Evolutionary conservation across 2,888 invertebrate genomes (phyloP).

Genomic region (Meta bourneti): DNA sequence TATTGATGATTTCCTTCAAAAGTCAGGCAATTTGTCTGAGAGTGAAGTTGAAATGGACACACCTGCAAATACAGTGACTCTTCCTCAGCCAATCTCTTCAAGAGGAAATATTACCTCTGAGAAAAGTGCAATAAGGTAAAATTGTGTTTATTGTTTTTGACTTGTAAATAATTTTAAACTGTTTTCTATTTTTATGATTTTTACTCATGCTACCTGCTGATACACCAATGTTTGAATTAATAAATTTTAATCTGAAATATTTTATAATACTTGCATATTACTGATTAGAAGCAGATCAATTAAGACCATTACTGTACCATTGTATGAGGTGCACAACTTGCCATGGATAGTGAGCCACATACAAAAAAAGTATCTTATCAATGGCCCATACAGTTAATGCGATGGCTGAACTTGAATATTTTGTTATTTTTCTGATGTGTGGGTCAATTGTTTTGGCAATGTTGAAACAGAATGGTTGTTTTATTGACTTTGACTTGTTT

Average conservation of each 20-base stretch:
- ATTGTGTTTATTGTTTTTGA: neutral
- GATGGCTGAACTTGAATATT: too few relatives aligned
- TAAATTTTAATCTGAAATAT: neutral
- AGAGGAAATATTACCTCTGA: slow-evolving; percentile 81
- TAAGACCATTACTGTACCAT: too few relatives aligned
- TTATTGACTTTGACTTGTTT: too few relatives aligned
- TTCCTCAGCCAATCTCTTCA: slow-evolving; percentile 86
- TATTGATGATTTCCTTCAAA: slow-evolving; percentile 92
- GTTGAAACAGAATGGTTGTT: too few relatives aligned
- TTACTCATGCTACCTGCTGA: neutral
- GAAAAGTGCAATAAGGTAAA: slow-evolving; percentile 82
- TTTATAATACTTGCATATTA: neutral
- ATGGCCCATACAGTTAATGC: too few relatives aligned
- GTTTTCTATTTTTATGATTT: neutral
- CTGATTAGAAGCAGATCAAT: neutral
- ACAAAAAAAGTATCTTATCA: too few relatives aligned
- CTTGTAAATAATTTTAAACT: neutral
- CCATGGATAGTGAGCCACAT: too few relatives aligned
- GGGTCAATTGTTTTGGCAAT: too few relatives aligned
- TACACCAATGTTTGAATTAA: neutral
- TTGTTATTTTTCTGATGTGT: too few relatives aligned
- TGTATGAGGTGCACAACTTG: too few relatives aligned
- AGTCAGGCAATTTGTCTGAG: slow-evolving; percentile 85
- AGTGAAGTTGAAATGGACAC: slow-evolving; percentile 94
- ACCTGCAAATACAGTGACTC: slow-evolving; percentile 88